These are phyloP conservation scores for Chelonus insularis DNA, from an alignment of 1,140 invertebrate genomes.

Conservation along the genomic window DNA sequence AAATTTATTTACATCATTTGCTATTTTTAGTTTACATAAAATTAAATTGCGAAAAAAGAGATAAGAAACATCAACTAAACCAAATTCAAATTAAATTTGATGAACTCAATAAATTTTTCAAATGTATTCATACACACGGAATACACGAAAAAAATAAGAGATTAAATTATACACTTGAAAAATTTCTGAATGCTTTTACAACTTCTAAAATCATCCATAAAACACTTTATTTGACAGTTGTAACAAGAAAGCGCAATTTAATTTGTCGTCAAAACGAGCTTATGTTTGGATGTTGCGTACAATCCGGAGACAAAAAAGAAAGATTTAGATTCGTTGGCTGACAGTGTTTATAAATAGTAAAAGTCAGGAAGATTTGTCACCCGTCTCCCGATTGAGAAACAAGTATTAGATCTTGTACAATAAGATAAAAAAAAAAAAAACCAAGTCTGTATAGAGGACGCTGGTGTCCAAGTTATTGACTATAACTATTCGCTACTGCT, in stretches of 20 bases:
- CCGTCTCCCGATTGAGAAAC: conserved; percentile 27
- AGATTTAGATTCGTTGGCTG: conserved; percentile 49
- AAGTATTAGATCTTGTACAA: background rate
- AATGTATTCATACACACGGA: too few species aligned
- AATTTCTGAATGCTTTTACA: too few species aligned
- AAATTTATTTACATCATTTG: too few species aligned
- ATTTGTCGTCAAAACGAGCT: conserved; percentile 1
- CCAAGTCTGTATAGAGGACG: background rate
- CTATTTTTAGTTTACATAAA: too few species aligned
- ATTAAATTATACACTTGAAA: too few species aligned
- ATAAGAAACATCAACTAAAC: too few species aligned
- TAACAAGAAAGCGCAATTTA: background rate
- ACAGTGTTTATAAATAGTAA: conserved; percentile 55
- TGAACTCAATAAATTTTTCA: too few species aligned
- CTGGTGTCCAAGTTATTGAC: background rate
- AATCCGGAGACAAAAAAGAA: conserved; percentile 8
- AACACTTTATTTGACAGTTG: too few species aligned
- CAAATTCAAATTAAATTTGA: too few species aligned
- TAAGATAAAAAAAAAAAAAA: background rate
- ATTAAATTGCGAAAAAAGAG: too few species aligned
- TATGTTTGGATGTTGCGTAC: background rate
- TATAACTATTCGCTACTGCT: conserved; percentile 30
- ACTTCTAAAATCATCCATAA: background rate
- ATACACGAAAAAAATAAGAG: too few species aligned
- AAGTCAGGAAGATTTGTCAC: conserved; percentile 47